These are phyloP conservation scores for Ahaetulla prasina DNA, from an alignment of 2,113 vertebrate species.

Conservation along the genomic window DNA sequence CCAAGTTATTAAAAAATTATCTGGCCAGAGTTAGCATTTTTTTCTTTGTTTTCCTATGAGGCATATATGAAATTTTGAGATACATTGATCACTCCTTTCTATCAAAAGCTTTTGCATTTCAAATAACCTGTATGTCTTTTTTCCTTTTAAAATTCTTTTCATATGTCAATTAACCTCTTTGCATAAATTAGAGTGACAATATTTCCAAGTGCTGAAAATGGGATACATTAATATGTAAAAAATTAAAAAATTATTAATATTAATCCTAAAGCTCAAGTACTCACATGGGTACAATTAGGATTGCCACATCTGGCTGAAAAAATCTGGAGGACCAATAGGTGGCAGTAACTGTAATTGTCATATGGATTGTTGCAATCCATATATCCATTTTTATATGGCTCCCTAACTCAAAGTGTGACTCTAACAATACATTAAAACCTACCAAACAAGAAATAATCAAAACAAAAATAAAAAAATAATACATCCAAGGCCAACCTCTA, in stretches of 20 bases:
- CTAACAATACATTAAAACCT: neutral
- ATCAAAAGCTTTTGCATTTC: neutral
- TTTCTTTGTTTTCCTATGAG: neutral
- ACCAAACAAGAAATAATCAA: neutral
- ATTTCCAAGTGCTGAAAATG: neutral
- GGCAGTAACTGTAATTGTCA: neutral
- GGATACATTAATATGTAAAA: neutral
- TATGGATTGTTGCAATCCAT: neutral
- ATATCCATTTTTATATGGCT: neutral
- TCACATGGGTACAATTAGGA: neutral
- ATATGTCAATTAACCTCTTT: neutral
- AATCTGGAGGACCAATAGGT: neutral
- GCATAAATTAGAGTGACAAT: neutral
- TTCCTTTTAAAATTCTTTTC: neutral
- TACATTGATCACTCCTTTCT: neutral
- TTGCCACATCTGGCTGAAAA: neutral
- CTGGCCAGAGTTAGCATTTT: neutral
- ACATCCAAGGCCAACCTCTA: neutral
- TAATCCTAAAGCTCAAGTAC: neutral
- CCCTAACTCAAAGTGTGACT: neutral
- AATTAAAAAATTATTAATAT: neutral
- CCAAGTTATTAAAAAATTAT: slow-evolving; percentile 17
- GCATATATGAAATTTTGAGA: fast-evolving
- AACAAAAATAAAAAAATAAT: neutral
- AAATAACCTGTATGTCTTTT: neutral